A percentile compares a stretch with the other conserved stretches of the same genome.
phyloP scores from a whole-genome alignment of 2,888 invertebrate genomes.

The Chrysina gloriosa region DNA sequence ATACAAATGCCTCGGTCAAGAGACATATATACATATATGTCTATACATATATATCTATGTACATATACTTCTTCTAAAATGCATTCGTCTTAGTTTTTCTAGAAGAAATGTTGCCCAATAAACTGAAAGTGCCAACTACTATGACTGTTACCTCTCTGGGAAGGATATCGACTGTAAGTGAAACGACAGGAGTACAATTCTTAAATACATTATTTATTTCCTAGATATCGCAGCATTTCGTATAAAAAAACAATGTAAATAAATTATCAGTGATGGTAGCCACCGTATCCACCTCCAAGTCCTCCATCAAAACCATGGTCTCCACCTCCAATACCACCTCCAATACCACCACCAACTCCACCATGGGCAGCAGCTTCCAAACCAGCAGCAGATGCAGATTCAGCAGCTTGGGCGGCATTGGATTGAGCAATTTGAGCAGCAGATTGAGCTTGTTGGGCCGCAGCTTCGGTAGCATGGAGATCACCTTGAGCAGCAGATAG shows the following conservation, averaged over 20 bases:
- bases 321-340: slow-evolving; percentile 25
- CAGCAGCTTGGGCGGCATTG: slow-evolving; percentile 78
- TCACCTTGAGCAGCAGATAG: slow-evolving; percentile 77
- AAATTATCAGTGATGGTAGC: slow-evolving; percentile 23
- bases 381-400: slow-evolving; percentile 40
- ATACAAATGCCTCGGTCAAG: too few species aligned
- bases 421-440: slow-evolving; percentile 81
- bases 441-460: slow-evolving; percentile 77
- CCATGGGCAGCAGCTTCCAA: slow-evolving; percentile 33
- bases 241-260: slow-evolving; percentile 20
- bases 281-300: slow-evolving; percentile 17
- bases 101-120: too few species aligned
- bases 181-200: background rate
- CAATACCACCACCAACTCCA: slow-evolving; percentile 31
- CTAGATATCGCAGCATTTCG: slow-evolving; percentile 37
- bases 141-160: too few species aligned
- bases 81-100: too few species aligned
- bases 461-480: slow-evolving; percentile 80
- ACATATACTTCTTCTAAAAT: too few species aligned
- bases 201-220: slow-evolving; percentile 31
- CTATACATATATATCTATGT: too few species aligned
- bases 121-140: too few species aligned
- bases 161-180: background rate
- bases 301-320: slow-evolving; percentile 27
- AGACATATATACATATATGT: too few species aligned